Conservation (phyloP, 2,888 invertebrate genomes). For the Diarsia dahlii region DNA sequence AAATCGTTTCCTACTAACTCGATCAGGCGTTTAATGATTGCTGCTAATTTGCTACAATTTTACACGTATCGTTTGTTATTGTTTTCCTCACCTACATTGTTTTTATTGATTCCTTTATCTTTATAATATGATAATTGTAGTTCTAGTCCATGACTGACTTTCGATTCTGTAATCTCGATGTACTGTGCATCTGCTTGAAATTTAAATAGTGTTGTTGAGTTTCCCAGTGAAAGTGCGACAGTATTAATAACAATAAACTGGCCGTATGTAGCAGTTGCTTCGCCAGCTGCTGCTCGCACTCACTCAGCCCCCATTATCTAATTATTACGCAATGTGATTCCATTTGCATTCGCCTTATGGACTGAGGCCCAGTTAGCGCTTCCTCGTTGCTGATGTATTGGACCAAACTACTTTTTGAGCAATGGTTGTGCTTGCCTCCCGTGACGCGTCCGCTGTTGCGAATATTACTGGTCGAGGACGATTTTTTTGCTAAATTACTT, state of each 20-base stretch:
- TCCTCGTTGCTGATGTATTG: conserved; percentile 74
- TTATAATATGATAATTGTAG: conserved; percentile 23
- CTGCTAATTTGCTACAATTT: conserved; percentile 73
- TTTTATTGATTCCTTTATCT: conserved; percentile 39
- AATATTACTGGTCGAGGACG: conserved; percentile 39
- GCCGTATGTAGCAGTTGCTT: conserved; percentile 70
- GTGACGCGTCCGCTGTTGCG: conserved; percentile 66
- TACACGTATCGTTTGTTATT: conserved; percentile 62
- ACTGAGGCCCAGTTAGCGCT: conserved; percentile 74
- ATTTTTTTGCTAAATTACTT: conserved; percentile 18
- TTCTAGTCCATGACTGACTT: conserved; percentile 51
- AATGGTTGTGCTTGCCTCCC: conserved; percentile 75
- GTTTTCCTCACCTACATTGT: conserved; percentile 54
- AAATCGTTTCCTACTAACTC: conserved; percentile 89
- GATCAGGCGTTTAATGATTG: conserved; percentile 87
- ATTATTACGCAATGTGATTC: conserved; percentile 80
- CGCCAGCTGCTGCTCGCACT: conserved; percentile 67
- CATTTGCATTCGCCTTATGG: conserved; percentile 78
- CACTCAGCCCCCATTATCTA: conserved; percentile 77
- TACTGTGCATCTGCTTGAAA: conserved; percentile 51
- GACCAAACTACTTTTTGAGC: conserved; percentile 70
- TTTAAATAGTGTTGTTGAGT: conserved; percentile 50
- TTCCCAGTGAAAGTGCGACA: conserved; percentile 80
- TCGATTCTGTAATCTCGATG: conserved; percentile 54
- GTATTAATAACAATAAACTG: conserved; percentile 71